Conservation (phyloP, 2,797 vertebrate genomes). For the Bucorvus abyssinicus region DNA sequence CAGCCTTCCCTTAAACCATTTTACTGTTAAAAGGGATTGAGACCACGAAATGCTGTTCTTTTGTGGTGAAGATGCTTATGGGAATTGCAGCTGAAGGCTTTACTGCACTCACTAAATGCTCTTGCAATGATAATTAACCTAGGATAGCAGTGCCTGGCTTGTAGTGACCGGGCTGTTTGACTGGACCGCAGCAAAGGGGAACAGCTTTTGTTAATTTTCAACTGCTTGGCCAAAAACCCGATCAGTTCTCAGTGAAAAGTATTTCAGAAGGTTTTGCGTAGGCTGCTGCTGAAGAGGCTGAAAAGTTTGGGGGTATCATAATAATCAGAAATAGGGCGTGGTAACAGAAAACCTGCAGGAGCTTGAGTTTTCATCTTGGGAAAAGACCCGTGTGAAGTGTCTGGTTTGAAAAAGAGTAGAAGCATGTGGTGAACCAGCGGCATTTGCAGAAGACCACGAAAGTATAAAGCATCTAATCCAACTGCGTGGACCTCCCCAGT, state of each 20-base stretch:
- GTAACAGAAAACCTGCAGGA: not conserved
- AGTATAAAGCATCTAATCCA: not conserved
- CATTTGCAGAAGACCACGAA: not conserved
- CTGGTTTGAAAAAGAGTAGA: not conserved
- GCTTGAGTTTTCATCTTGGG: not conserved
- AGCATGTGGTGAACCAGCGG: not conserved
- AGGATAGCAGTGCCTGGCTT: rapidly evolving
- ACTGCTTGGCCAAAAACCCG: not conserved
- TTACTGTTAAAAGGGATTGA: not conserved
- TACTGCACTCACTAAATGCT: not conserved
- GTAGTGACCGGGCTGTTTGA: not conserved
- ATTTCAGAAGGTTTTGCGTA: not conserved
- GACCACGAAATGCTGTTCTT: not conserved
- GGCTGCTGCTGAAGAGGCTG: not conserved
- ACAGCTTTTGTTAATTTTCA: not conserved
- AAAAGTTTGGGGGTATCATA: not conserved
- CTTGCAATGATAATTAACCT: not conserved
- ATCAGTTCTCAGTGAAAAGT: not conserved
- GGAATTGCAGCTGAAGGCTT: not conserved
- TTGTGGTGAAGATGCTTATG: not conserved
- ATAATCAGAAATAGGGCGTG: rapidly evolving
- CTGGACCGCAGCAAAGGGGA: not conserved
- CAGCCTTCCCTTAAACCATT: not conserved
- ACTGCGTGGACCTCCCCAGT: rapidly evolving
- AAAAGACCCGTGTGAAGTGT: not conserved